Conservation (phyloP, 2,797 vertebrate genomes). For the Corythornis leucogaster region DNA sequence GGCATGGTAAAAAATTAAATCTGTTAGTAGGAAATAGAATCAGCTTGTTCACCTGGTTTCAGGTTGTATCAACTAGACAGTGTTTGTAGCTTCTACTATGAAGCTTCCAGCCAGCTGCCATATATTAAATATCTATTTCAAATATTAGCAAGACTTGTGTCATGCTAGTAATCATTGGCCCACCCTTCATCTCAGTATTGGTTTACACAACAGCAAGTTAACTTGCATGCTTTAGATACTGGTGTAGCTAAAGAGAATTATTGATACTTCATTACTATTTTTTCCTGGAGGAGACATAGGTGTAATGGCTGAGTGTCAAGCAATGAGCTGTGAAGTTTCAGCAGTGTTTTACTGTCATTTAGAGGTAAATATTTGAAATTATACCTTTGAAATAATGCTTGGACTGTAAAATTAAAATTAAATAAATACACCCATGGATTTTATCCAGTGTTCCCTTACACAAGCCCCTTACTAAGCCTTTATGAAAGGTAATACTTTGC, state of each 20-base stretch:
- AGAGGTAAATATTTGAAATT: not conserved
- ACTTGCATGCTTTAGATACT: not conserved
- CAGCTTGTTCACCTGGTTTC: not conserved
- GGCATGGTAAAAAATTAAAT: not conserved
- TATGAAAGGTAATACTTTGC: not conserved
- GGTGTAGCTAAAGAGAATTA: not conserved
- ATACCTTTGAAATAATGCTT: not conserved
- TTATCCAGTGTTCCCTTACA: not conserved
- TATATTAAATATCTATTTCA: not conserved
- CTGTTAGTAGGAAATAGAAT: not conserved
- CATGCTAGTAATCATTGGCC: not conserved
- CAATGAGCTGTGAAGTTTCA: not conserved
- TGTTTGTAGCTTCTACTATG: accelerated
- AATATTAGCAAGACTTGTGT: accelerated
- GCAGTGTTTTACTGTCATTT: not conserved
- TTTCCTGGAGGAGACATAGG: not conserved
- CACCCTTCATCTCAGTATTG: not conserved
- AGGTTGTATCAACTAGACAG: not conserved
- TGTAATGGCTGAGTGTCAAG: not conserved
- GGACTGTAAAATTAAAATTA: not conserved
- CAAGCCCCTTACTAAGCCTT: not conserved
- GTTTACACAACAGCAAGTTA: not conserved
- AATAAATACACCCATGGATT: not conserved
- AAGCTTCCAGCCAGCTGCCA: not conserved
- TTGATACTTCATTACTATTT: not conserved